Evolutionary conservation across 2,797 vertebrate genomes (phyloP).

Genomic region (Karalla daura): DNA sequence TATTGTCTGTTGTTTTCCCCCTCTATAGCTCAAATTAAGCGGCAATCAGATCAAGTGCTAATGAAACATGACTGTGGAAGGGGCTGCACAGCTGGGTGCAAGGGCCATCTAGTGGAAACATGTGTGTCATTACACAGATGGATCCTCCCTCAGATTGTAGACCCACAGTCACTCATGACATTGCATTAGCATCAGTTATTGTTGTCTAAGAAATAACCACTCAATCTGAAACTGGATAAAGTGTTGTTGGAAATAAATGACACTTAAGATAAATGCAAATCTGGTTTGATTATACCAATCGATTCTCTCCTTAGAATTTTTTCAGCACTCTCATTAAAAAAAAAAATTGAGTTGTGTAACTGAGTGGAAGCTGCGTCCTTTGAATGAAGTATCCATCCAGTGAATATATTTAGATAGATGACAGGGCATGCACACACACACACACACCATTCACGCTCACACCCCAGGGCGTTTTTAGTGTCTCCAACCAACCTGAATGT

Average conservation of each 20-base stretch:
- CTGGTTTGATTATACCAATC: constrained; percentile 3
- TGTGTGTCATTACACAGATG: constrained; percentile 64
- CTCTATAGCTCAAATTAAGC: constrained; percentile 1
- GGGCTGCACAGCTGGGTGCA: constrained; percentile 68
- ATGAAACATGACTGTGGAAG: constrained; percentile 48
- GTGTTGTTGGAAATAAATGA: constrained; percentile 14
- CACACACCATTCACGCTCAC: too few relatives aligned
- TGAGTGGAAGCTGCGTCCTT: not conserved
- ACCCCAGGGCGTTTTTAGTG: too few relatives aligned
- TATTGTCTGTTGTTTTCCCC: constrained; percentile 11
- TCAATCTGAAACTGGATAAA: constrained; percentile 12
- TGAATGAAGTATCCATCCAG: too few relatives aligned
- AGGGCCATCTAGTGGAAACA: constrained; percentile 83
- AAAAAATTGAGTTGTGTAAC: too few relatives aligned
- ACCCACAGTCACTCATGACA: constrained; percentile 21
- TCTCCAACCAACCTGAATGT: too few relatives aligned
- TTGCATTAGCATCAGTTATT: constrained; percentile 19
- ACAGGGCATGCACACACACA: too few relatives aligned
- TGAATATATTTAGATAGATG: too few relatives aligned
- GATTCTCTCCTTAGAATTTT: too few relatives aligned
- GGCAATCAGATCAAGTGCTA: constrained; percentile 45
- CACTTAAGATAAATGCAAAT: constrained; percentile 20
- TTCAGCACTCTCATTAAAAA: too few relatives aligned
- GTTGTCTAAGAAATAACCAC: constrained; percentile 10
- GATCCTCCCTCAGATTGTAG: constrained; percentile 36